A percentile compares a stretch with the other conserved stretches of the same genome.
These are phyloP conservation scores for Oryctes rhinoceros DNA, from an alignment of 1,140 invertebrate genomes.

Conservation along the genomic window DNA sequence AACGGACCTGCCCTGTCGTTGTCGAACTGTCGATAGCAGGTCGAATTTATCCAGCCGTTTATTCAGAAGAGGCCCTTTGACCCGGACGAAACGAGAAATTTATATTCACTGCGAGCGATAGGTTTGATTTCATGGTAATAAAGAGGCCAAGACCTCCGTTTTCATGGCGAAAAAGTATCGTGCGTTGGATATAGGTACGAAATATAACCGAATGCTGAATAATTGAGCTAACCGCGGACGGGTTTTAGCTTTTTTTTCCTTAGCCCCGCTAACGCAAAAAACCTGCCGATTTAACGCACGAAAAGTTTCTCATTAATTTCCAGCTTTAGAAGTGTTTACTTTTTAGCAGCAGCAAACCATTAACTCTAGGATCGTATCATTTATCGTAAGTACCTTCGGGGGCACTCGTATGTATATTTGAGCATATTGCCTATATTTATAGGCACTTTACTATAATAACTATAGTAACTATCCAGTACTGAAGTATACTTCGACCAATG, in stretches of 20 bases:
- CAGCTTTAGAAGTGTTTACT: too few species aligned
- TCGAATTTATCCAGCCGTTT: conserved; percentile 31
- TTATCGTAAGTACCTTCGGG: too few species aligned
- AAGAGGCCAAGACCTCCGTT: not conserved
- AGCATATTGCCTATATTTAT: too few species aligned
- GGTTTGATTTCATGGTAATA: conserved; percentile 33
- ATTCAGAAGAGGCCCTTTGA: conserved; percentile 30
- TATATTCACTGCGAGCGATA: conserved; percentile 37
- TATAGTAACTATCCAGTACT: too few species aligned
- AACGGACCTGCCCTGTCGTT: conserved; percentile 3
- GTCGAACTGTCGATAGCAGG: conserved; percentile 33
- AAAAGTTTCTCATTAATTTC: too few species aligned
- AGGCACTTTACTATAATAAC: too few species aligned
- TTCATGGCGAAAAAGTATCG: not conserved
- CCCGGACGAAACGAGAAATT: conserved; percentile 24
- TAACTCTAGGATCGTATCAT: too few species aligned
- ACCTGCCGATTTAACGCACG: not conserved
- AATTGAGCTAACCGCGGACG: not conserved
- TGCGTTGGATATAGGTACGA: not conserved
- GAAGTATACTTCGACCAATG: too few species aligned
- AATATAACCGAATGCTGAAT: conserved; percentile 1
- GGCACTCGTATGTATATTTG: too few species aligned
- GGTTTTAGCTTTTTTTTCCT: too few species aligned
- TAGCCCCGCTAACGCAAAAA: not conserved
- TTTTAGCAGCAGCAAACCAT: too few species aligned